Conservation (phyloP, 2,797 vertebrate genomes). For the Lates japonicus region DNA sequence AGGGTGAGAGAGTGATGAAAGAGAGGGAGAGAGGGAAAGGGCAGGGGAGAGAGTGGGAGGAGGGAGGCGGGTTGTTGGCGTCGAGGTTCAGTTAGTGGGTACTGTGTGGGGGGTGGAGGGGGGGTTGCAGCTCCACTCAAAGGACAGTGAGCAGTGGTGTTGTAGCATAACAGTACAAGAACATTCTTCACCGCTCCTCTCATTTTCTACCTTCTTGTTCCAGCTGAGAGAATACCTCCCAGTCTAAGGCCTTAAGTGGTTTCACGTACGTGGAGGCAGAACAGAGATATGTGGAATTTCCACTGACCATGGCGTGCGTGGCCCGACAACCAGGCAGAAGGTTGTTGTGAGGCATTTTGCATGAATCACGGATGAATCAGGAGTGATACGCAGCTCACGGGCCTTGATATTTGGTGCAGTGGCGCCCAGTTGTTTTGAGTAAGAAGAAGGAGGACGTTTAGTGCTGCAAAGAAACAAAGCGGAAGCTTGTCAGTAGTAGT, state of each 20-base stretch:
- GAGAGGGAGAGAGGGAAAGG: conserved; percentile 78
- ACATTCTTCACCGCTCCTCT: conserved; percentile 60
- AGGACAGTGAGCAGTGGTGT: conserved; percentile 71
- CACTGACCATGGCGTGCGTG: conserved; percentile 24
- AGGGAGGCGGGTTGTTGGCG: conserved; percentile 73
- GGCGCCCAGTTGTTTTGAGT: conserved; percentile 1
- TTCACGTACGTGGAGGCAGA: conserved; percentile 25
- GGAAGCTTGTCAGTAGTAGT: conserved; percentile 22
- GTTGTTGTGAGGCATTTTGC: conserved; percentile 39
- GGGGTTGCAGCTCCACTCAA: conserved; percentile 53
- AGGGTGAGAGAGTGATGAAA: conserved; percentile 82
- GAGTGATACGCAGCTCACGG: conserved; percentile 22
- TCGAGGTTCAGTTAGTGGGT: conserved; percentile 82
- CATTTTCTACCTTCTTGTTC: conserved; percentile 48
- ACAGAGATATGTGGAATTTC: conserved; percentile 60
- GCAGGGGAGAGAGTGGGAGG: conserved; percentile 70
- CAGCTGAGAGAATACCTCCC: conserved; percentile 47
- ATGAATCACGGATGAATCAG: conserved; percentile 20
- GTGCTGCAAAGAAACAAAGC: conserved; percentile 36
- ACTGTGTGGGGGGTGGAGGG: conserved; percentile 19
- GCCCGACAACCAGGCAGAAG: neutral
- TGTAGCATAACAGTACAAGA: conserved; percentile 58
- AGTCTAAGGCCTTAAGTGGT: conserved; percentile 38
- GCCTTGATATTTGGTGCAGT: neutral
- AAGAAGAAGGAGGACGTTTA: neutral